Evolutionary conservation across 2,888 invertebrate genomes (phyloP).

Genomic region (Thera britannica): DNA sequence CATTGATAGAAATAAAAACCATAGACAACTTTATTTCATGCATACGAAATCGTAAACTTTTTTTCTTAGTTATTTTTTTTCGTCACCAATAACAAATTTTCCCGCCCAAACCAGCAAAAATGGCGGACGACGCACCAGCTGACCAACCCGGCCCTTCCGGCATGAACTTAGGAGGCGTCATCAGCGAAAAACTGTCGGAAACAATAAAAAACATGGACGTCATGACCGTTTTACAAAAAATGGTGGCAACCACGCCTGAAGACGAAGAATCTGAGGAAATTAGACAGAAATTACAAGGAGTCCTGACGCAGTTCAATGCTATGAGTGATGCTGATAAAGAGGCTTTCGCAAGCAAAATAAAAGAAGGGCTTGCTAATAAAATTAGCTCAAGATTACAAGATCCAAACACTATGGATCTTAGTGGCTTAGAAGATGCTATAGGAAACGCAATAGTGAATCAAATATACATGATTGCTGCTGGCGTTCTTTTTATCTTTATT

Average conservation of each 20-base stretch:
- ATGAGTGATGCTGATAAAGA: constrained; percentile 65
- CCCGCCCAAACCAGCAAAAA: constrained; percentile 45
- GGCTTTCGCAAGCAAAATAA: constrained; percentile 64
- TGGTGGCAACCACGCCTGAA: constrained; percentile 59
- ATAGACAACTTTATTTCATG: background rate
- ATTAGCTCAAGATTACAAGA: constrained; percentile 60
- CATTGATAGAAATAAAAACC: background rate
- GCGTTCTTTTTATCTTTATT: constrained; percentile 60
- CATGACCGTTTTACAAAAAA: constrained; percentile 62
- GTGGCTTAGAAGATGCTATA: constrained; percentile 64
- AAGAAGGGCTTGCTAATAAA: constrained; percentile 62
- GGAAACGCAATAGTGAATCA: constrained; percentile 59
- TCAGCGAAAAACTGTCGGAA: constrained; percentile 64
- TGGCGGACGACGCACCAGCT: constrained; percentile 48
- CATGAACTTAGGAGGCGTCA: constrained; percentile 56
- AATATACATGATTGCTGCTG: constrained; percentile 59
- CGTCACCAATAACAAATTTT: constrained; percentile 24
- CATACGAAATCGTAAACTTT: constrained; percentile 13
- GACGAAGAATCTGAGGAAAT: constrained; percentile 66
- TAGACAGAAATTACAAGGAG: constrained; percentile 59
- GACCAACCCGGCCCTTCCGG: constrained; percentile 32
- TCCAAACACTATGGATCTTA: constrained; percentile 53
- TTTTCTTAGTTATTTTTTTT: background rate
- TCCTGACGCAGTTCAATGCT: constrained; percentile 58
- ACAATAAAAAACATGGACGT: constrained; percentile 70